Evolutionary conservation across 2,113 vertebrate genomes (phyloP).

Genomic region (Garra rufa): DNA sequence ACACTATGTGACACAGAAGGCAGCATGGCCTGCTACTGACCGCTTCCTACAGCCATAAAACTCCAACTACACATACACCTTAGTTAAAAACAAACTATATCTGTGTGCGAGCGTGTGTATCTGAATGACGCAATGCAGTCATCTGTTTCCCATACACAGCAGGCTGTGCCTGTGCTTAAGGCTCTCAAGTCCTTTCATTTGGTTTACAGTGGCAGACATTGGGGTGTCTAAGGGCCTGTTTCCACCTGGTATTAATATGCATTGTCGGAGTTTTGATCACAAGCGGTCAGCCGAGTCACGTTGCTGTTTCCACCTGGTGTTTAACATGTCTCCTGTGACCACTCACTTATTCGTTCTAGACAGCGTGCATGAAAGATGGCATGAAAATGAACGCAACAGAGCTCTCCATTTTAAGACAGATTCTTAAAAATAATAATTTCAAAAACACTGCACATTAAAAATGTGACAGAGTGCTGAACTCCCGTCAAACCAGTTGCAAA

Average conservation of each 20-base stretch:
- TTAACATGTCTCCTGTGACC: neutral
- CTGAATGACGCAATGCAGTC: conserved; percentile 45
- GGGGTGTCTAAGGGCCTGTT: neutral
- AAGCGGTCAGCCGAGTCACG: neutral
- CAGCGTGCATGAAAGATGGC: neutral
- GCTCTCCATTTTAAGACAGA: neutral
- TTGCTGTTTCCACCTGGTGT: neutral
- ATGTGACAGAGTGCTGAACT: neutral
- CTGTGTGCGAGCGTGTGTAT: conserved; percentile 5
- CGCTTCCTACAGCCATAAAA: conserved; percentile 31
- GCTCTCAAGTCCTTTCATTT: conserved; percentile 41
- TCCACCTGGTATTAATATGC: neutral
- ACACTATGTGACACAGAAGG: neutral
- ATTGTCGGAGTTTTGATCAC: neutral
- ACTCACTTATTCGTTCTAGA: neutral
- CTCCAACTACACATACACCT: conserved; percentile 23
- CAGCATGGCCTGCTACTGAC: neutral
- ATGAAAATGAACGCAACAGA: neutral
- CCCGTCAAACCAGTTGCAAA: neutral
- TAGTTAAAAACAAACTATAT: conserved; percentile 31
- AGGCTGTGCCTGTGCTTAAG: neutral
- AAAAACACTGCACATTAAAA: neutral
- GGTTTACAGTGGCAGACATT: neutral
- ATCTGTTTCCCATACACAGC: conserved; percentile 30
- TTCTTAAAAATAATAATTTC: neutral